phyloP scores from a whole-genome alignment of 2,797 vertebrate genomes.

The Rhynchotus rufescens region DNA sequence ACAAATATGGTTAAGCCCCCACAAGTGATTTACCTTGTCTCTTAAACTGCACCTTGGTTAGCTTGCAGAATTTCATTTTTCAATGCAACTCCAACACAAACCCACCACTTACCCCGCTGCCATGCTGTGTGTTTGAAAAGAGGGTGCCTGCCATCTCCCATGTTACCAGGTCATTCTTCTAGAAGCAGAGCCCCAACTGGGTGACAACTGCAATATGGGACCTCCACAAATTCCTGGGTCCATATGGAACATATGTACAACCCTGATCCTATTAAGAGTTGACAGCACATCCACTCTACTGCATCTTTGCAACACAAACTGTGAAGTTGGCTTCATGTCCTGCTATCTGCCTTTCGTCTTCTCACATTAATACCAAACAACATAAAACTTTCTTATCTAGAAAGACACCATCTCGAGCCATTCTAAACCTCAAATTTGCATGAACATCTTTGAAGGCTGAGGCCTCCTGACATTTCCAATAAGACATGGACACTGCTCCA shows the following conservation, averaged over 20 bases:
- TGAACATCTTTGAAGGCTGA: rapidly evolving
- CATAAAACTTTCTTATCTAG: background rate
- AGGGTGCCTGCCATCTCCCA: background rate
- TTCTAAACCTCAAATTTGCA: background rate
- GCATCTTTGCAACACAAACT: background rate
- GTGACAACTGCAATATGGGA: background rate
- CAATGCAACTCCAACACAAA: background rate
- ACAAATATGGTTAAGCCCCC: background rate
- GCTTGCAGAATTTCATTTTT: background rate
- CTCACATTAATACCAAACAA: background rate
- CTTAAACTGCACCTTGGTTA: background rate
- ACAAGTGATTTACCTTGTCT: background rate
- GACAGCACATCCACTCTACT: background rate
- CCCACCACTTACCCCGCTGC: too few relatives aligned
- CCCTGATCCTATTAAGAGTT: constrained; percentile 12
- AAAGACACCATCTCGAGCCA: background rate
- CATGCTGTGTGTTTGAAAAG: background rate
- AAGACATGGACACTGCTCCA: rapidly evolving
- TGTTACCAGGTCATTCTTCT: background rate
- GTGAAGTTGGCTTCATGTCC: background rate
- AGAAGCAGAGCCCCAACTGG: background rate
- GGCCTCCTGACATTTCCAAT: background rate
- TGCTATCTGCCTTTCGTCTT: background rate
- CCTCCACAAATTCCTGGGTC: constrained; percentile 34
- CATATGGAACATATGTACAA: background rate